Percentiles rank a stretch among this genome's conserved stretches.
Conservation (phyloP, 2,797 vertebrate genomes). For the Cossypha dichroa region DNA sequence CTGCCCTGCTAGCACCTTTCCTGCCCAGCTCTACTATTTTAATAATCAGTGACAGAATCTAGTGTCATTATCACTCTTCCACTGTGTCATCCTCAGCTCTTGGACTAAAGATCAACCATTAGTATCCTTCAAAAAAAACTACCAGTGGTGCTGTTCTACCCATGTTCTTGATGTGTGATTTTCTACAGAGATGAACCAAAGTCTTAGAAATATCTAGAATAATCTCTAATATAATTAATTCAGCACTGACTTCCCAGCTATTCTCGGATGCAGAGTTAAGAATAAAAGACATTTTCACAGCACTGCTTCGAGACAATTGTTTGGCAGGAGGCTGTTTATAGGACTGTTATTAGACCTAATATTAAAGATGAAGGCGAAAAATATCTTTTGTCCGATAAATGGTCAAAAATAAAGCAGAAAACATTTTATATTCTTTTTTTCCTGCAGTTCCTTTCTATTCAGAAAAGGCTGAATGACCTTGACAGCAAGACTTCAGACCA, state of each 20-base stretch:
- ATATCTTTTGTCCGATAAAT: background rate
- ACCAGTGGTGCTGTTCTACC: background rate
- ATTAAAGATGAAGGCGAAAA: background rate
- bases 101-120: background rate
- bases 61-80: background rate
- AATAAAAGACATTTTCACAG: background rate
- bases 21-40: background rate
- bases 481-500: background rate
- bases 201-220: background rate
- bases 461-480: constrained; percentile 18
- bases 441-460: background rate
- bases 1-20: background rate
- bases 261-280: background rate
- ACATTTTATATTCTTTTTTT: background rate
- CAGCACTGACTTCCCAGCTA: background rate
- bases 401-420: background rate
- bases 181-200: background rate
- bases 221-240: background rate
- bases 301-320: background rate
- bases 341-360: background rate
- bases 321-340: background rate
- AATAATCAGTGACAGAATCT: background rate
- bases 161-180: background rate
- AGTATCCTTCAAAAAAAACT: background rate
- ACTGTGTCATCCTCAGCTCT: background rate